Conservation (phyloP, 2,888 invertebrate genomes). For the Drosophila stalkeri region DNA sequence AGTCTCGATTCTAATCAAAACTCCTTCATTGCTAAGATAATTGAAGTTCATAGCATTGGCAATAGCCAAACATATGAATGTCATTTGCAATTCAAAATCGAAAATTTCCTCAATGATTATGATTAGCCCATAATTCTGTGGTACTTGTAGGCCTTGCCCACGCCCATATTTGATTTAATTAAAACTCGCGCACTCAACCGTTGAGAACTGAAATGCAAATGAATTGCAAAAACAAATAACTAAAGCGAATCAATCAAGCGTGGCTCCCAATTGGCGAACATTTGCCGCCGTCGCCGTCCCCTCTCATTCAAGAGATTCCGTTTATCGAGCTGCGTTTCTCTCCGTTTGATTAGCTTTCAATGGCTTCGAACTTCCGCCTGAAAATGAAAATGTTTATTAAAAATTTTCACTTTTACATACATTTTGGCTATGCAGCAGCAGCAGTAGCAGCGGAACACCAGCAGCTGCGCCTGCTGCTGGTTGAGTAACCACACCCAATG, state of each 20-base stretch:
- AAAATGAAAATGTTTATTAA: constrained; percentile 77
- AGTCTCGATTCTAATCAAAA: neutral
- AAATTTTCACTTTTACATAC: constrained; percentile 78
- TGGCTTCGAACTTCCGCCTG: constrained; percentile 59
- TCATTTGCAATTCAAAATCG: constrained; percentile 8
- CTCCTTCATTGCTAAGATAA: neutral
- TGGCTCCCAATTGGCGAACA: constrained; percentile 41
- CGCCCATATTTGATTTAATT: constrained; percentile 56
- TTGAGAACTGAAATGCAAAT: constrained; percentile 52
- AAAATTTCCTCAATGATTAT: neutral
- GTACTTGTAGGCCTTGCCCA: constrained; percentile 10
- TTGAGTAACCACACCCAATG: constrained; percentile 65
- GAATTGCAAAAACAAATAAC: constrained; percentile 53
- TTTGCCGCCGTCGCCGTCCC: neutral
- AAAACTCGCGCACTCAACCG: constrained; percentile 61
- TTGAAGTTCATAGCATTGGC: neutral
- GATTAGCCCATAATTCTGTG: constrained; percentile 6
- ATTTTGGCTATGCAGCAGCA: constrained; percentile 41
- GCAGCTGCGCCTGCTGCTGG: constrained; percentile 55
- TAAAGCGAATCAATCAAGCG: constrained; percentile 69
- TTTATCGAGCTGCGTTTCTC: constrained; percentile 27
- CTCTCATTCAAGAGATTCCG: constrained; percentile 4
- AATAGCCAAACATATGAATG: neutral
- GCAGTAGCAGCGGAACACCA: constrained; percentile 29
- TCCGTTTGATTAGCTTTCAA: constrained; percentile 61